Conservation (phyloP, 1,140 invertebrate species). For the Vanessa atalanta region DNA sequence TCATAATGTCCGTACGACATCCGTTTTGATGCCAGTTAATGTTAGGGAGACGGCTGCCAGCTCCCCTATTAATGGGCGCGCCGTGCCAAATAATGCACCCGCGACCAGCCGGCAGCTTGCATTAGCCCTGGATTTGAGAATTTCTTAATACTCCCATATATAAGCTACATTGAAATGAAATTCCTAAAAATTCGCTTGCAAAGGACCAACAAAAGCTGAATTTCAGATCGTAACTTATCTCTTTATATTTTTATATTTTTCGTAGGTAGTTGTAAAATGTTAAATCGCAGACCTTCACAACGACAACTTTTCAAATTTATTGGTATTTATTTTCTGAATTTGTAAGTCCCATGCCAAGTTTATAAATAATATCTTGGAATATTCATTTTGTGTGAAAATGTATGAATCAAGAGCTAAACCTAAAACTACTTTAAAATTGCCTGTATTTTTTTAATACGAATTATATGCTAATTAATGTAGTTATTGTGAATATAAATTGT, state of each 20-base stretch:
- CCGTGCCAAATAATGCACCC: slow-evolving; percentile 68
- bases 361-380: slow-evolving; percentile 20
- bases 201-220: slow-evolving; percentile 8
- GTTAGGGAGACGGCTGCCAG: slow-evolving; percentile 64
- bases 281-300: slow-evolving; percentile 17
- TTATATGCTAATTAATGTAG: background rate
- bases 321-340: slow-evolving; percentile 24
- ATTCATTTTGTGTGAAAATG: slow-evolving; percentile 19
- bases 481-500: background rate
- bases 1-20: slow-evolving; percentile 73
- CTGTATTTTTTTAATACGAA: background rate
- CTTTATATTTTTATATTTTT: slow-evolving; percentile 4
- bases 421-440: background rate
- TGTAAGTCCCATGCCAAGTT: slow-evolving; percentile 22
- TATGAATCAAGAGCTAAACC: background rate
- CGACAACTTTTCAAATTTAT: slow-evolving; percentile 16
- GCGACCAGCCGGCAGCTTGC: slow-evolving; percentile 50
- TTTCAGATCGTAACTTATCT: slow-evolving; percentile 4
- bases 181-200: background rate
- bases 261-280: slow-evolving; percentile 9
- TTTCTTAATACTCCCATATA: slow-evolving; percentile 41
- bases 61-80: slow-evolving; percentile 60
- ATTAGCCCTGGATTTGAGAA: slow-evolving; percentile 56
- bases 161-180: slow-evolving; percentile 16
- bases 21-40: slow-evolving; percentile 72